phyloP scores from a whole-genome alignment of 2,113 vertebrate genomes.

The Takifugu bimaculatus region DNA sequence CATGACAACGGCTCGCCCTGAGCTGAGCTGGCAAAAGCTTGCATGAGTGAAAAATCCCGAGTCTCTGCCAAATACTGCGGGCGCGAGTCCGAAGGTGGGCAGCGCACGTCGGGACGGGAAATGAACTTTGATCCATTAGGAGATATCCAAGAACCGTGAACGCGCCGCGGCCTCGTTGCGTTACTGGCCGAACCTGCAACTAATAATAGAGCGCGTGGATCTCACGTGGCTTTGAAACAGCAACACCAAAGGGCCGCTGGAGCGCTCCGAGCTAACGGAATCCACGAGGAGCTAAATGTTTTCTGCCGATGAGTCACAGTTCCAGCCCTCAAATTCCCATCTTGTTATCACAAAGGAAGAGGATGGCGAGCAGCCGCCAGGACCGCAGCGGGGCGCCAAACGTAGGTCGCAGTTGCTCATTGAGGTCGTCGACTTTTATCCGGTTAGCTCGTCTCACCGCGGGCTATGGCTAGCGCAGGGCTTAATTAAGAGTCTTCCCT shows the following conservation, averaged over 20 bases:
- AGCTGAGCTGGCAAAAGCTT: constrained; percentile 48
- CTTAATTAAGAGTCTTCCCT: constrained; percentile 23
- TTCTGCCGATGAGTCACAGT: too few relatives aligned
- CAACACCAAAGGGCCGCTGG: background rate
- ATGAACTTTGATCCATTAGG: constrained; percentile 24
- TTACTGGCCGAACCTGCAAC: constrained; percentile 7
- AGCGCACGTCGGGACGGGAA: background rate
- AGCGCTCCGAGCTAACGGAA: background rate
- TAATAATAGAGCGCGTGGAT: constrained; percentile 15
- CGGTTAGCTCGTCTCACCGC: constrained; percentile 2
- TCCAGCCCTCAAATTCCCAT: background rate
- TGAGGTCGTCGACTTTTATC: constrained; percentile 15
- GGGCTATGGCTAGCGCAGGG: too few relatives aligned
- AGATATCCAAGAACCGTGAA: background rate
- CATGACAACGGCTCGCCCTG: constrained; percentile 59
- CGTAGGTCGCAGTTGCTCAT: background rate
- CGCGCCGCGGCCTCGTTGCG: background rate
- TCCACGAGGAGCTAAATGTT: too few relatives aligned
- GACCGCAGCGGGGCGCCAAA: background rate
- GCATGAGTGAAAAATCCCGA: constrained; percentile 23
- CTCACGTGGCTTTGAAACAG: background rate
- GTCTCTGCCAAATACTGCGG: constrained; percentile 34
- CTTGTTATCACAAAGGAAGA: background rate
- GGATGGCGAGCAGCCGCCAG: background rate
- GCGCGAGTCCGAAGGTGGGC: background rate